Base-by-base conservation (phyloP, 1,140 invertebrate species). In the Atopsyche davidsoni region DNA sequence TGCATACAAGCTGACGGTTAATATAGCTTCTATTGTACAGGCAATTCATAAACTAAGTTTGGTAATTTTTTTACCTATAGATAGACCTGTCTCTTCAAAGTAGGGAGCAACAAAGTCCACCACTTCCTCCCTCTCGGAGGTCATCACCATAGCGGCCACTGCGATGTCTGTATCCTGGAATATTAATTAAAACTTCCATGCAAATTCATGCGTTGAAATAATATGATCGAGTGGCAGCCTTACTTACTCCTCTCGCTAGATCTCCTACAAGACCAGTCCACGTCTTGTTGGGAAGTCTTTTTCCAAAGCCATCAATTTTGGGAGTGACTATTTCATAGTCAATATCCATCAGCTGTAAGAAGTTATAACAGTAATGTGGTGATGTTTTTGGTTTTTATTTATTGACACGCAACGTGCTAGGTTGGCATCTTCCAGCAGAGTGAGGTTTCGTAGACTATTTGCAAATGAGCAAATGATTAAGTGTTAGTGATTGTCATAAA, bases 201-300 rank as follows among this genome's bases (percentile, higher is more conserved):
- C 13, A 7, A 6, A 38, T 10, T 6, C 18, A 16, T 14, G 13
- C 13, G 13, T 7, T 38, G 35, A 7, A 38, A 13, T 16, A 6
- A 16, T 10, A 42, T 13, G 17, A 42, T 9, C 7, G 21, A n/a
- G n/a, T 42, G 18, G 3, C 10, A 42, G n/a, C n/a, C 6, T 22
- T n/a, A 38, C 73, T 76, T 73, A 87, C 87, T 47, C 89, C 89
- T 57, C 77, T 81, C 3, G 87, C 79, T n/a, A 98, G 74, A 68
- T 96, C 90, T 2, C 91, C 88, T 1, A 98, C 82, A 19, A 96
- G 73, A 0, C 95, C 95, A 63, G 84, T 81, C 92, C 93, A 98
- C n/a, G 83, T 73, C 0, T 88, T 87, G 57, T 85, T 83, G 0
- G 76, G 65, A 6, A 79, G 58, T 61, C 82, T 80, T 23, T 71